These are phyloP conservation scores for Hyperoplus lanceolatus DNA, from an alignment of 2,797 vertebrate species.

Conservation along the genomic window DNA sequence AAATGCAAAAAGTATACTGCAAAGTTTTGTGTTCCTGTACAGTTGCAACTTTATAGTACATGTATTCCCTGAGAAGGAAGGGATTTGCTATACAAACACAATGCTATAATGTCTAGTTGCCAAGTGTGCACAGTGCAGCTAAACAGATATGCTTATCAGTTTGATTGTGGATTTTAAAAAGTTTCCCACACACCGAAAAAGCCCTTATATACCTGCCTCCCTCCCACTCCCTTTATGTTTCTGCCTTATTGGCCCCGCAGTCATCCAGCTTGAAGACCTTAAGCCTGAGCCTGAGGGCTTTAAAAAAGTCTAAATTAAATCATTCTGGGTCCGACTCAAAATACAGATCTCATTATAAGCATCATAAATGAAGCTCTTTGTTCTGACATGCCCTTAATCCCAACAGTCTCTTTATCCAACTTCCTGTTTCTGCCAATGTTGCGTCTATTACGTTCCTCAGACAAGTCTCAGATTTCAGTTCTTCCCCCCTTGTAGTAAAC, in stretches of 20 bases:
- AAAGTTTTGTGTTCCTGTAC: slow-evolving; percentile 20
- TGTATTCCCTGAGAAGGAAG: slow-evolving; percentile 32
- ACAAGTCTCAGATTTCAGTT: slow-evolving; percentile 70
- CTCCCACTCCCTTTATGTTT: slow-evolving; percentile 9
- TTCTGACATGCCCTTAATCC: slow-evolving; percentile 62
- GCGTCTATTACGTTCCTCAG: slow-evolving; percentile 65
- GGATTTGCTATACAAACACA: slow-evolving; percentile 49
- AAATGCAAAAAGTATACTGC: slow-evolving; percentile 53
- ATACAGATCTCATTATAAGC: slow-evolving; percentile 79
- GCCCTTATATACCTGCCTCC: slow-evolving; percentile 19
- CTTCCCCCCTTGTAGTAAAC: slow-evolving; percentile 42
- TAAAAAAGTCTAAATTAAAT: slow-evolving; percentile 74
- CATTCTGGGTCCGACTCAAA: slow-evolving; percentile 66
- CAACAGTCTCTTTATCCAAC: slow-evolving; percentile 53
- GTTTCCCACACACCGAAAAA: slow-evolving; percentile 43
- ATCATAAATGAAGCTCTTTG: slow-evolving; percentile 83
- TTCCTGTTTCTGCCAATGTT: slow-evolving; percentile 62
- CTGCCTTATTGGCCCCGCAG: slow-evolving; percentile 26
- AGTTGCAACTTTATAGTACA: slow-evolving; percentile 33
- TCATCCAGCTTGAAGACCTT: slow-evolving; percentile 38
- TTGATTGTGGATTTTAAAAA: slow-evolving; percentile 36
- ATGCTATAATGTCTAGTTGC: slow-evolving; percentile 8
- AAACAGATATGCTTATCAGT: slow-evolving; percentile 47
- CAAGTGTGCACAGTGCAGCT: slow-evolving; percentile 12
- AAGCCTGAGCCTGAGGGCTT: slow-evolving; percentile 58